Evolutionary conservation across 2,113 vertebrate species (phyloP).

Genomic region (Rattus norvegicus): DNA sequence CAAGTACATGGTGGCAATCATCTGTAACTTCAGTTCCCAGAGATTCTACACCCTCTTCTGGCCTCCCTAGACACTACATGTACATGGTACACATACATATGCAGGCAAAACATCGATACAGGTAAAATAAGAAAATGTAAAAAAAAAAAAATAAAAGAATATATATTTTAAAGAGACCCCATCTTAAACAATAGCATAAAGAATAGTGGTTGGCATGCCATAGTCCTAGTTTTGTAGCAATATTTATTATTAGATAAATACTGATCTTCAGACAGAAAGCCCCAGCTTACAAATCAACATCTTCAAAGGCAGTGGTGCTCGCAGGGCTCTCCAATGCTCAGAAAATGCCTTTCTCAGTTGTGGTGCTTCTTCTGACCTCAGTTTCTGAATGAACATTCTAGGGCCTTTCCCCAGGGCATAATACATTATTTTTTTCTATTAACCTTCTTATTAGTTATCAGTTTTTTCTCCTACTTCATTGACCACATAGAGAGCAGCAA

Average conservation of each 20-base stretch:
- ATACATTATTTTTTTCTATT: slow-evolving; percentile 34
- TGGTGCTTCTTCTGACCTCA: not conserved
- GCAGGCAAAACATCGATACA: not conserved
- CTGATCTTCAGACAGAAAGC: not conserved
- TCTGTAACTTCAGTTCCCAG: not conserved
- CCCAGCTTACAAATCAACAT: not conserved
- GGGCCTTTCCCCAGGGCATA: not conserved
- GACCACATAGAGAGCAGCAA: not conserved
- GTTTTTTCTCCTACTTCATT: slow-evolving; percentile 4
- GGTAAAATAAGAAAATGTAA: too few species aligned
- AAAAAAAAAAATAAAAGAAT: not conserved
- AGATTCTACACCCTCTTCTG: not conserved
- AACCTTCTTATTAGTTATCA: not conserved
- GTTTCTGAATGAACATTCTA: not conserved
- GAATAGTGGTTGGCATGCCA: not conserved
- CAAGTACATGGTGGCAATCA: not conserved
- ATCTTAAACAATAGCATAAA: not conserved
- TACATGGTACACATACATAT: not conserved
- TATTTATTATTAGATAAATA: slow-evolving; percentile 13
- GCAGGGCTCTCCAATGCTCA: not conserved
- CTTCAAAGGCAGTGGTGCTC: not conserved
- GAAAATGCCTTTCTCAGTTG: not conserved
- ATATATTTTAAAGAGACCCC: not conserved
- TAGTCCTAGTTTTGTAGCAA: not conserved
- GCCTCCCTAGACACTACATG: not conserved